phyloP scores from a whole-genome alignment of 2,797 vertebrate genomes.

The Sebastes cheni region DNA sequence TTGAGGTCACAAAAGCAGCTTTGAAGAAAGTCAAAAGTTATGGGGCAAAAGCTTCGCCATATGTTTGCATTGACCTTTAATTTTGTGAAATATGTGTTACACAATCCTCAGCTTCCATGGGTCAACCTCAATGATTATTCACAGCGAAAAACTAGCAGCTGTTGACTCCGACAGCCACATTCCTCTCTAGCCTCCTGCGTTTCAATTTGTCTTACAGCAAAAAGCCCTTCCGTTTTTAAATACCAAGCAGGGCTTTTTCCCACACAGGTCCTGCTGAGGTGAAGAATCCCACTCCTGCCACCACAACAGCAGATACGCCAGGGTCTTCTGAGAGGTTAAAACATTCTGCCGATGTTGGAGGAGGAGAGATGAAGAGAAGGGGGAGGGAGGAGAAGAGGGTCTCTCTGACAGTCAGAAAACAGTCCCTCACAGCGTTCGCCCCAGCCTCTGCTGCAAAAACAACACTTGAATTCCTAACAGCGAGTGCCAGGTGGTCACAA shows the following conservation, averaged over 20 bases:
- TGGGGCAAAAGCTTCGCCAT: conserved; percentile 69
- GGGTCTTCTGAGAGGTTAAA: conserved; percentile 79
- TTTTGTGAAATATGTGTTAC: conserved; percentile 76
- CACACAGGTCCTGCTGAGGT: conserved; percentile 81
- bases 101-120: conserved; percentile 76
- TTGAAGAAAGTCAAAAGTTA: conserved; percentile 78
- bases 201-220: conserved; percentile 84
- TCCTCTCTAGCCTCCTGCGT: conserved; percentile 76
- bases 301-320: conserved; percentile 74
- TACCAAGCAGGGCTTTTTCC: conserved; percentile 79
- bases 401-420: conserved; percentile 78
- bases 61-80: conserved; percentile 82
- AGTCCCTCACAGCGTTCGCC: conserved; percentile 79
- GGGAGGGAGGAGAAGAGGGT: conserved; percentile 63
- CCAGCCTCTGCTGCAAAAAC: conserved; percentile 73
- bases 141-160: conserved; percentile 75
- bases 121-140: conserved; percentile 82
- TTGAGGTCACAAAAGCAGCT: conserved; percentile 81
- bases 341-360: conserved; percentile 80
- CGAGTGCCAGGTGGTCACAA: conserved; percentile 81
- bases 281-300: conserved; percentile 80
- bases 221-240: conserved; percentile 81
- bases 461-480: conserved; percentile 76
- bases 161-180: conserved; percentile 80
- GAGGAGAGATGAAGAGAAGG: conserved; percentile 71